Evolutionary conservation across 2,797 vertebrate species (phyloP).

Genomic region (Siniperca undulata): DNA sequence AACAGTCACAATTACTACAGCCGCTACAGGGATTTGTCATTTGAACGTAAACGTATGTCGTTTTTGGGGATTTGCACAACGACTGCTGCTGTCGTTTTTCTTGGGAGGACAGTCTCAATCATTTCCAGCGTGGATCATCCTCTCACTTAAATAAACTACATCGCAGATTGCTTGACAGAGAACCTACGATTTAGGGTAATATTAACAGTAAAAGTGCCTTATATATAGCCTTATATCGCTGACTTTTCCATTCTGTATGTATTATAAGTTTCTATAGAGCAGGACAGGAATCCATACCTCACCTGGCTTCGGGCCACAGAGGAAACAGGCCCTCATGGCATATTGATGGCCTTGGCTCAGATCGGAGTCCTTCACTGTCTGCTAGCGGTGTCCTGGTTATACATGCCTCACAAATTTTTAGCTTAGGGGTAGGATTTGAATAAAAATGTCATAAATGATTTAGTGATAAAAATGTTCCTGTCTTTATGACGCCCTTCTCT

Average conservation of each 20-base stretch:
- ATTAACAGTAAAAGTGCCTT: neutral
- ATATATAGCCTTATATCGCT: neutral
- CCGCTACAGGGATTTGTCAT: neutral
- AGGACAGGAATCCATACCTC: slow-evolving; percentile 23
- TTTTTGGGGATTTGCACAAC: neutral
- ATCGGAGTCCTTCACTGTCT: slow-evolving; percentile 77
- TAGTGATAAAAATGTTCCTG: slow-evolving; percentile 50
- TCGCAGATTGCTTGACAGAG: neutral
- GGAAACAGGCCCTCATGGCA: slow-evolving; percentile 43
- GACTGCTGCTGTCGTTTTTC: neutral
- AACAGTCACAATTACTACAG: neutral
- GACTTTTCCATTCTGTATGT: neutral
- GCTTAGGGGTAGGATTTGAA: slow-evolving; percentile 66
- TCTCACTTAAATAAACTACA: neutral
- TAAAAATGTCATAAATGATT: slow-evolving; percentile 74
- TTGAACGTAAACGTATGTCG: neutral
- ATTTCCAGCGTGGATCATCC: neutral
- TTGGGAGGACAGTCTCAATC: neutral
- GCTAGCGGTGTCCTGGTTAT: slow-evolving; percentile 64
- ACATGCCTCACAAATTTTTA: slow-evolving; percentile 77
- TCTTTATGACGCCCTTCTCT: slow-evolving; percentile 40
- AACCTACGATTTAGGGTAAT: too few relatives aligned
- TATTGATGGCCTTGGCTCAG: slow-evolving; percentile 64
- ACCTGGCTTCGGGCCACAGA: slow-evolving; percentile 30
- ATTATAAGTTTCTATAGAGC: neutral